Evolutionary conservation across 1,140 invertebrate species (phyloP).

Genomic region (Hycleus cichorii): DNA sequence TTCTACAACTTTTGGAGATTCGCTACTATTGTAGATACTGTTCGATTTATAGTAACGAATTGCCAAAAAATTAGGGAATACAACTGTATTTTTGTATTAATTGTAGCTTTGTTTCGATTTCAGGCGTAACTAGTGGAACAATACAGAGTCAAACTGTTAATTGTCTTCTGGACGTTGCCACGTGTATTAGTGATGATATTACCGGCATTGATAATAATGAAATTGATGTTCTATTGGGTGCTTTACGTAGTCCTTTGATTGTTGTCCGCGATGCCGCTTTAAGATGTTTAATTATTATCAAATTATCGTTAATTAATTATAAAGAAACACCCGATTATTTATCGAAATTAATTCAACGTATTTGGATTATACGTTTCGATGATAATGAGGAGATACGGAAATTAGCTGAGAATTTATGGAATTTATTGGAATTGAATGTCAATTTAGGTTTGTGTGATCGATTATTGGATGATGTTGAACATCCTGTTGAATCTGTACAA

Average conservation of each 20-base stretch:
- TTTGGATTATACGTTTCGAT: constrained; percentile 76
- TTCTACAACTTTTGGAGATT: too few relatives aligned
- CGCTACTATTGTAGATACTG: too few relatives aligned
- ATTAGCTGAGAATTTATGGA: constrained; percentile 64
- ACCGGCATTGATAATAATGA: constrained; percentile 62
- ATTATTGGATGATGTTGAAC: constrained; percentile 69
- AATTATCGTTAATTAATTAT: constrained; percentile 54
- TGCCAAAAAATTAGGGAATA: too few relatives aligned
- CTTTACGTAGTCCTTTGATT: constrained; percentile 59
- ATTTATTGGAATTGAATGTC: constrained; percentile 47
- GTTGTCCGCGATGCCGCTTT: constrained; percentile 76
- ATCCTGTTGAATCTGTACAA: constrained; percentile 71
- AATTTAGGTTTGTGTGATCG: constrained; percentile 53
- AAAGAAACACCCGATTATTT: constrained; percentile 52
- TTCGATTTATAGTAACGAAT: too few relatives aligned
- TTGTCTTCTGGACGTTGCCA: constrained; percentile 69
- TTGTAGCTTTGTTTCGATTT: neutral
- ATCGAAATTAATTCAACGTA: constrained; percentile 56
- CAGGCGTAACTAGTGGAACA: constrained; percentile 55
- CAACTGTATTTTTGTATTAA: too few relatives aligned
- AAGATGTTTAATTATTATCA: constrained; percentile 60
- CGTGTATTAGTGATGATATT: constrained; percentile 55
- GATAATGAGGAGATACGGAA: constrained; percentile 57
- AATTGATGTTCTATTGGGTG: constrained; percentile 66
- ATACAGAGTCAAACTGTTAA: constrained; percentile 69